Evolutionary conservation across 2,113 vertebrate species (phyloP).

Genomic region (Catharus fuscescens): DNA sequence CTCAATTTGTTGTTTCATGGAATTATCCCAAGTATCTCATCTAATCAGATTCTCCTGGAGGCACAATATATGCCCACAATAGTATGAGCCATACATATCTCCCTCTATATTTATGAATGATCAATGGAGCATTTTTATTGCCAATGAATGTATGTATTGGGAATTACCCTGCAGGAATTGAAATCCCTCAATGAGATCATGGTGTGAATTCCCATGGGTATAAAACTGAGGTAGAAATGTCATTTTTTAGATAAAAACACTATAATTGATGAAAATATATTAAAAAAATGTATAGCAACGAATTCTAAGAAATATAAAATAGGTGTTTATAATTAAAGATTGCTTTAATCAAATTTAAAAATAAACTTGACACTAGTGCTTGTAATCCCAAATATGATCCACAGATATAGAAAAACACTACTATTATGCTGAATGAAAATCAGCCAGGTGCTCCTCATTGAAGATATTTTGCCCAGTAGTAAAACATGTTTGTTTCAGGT

Average conservation of each 20-base stretch:
- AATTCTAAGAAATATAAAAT: neutral
- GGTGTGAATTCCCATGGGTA: neutral
- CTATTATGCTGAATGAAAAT: neutral
- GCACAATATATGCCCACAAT: conserved; percentile 23
- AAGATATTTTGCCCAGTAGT: neutral
- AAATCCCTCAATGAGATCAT: neutral
- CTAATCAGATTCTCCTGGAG: conserved; percentile 47
- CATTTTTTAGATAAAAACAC: neutral
- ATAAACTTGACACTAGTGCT: neutral
- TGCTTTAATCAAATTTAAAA: neutral
- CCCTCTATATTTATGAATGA: neutral
- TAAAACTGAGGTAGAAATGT: neutral
- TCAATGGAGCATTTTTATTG: neutral
- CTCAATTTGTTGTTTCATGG: conserved; percentile 51
- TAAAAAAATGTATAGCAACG: neutral
- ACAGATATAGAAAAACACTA: neutral
- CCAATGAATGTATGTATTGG: neutral
- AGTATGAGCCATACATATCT: conserved; percentile 22
- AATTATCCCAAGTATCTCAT: conserved; percentile 49
- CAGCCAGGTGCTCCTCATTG: neutral
- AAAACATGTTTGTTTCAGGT: neutral
- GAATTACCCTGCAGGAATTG: neutral
- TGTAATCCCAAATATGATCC: neutral
- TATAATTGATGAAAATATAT: neutral
- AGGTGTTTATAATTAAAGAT: neutral